Evolutionary conservation across 2,888 invertebrate genomes (phyloP), one percentile per base, ranked within the genome.

Genomic region (Athripsodes cinereus): DNA sequence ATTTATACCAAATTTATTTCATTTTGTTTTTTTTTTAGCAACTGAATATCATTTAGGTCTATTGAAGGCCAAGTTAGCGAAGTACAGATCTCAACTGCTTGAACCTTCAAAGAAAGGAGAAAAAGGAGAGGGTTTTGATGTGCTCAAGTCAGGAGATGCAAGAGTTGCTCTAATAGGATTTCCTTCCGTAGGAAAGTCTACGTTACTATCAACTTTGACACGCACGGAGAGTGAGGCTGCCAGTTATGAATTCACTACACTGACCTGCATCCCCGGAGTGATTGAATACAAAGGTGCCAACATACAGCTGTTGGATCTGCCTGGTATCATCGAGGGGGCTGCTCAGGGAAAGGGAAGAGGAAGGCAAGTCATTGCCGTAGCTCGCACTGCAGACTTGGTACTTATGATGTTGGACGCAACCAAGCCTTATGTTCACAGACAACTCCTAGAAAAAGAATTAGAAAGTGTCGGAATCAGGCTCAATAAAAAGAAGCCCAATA

Each of bases 381-480:
- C 98, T 0, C 82, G 99, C 67, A 99, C 99, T 2, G 95, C 98
- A 0, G 99, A 99, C 76, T 78, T 99, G 66, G 95, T 99, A 35
- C 80, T 99, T 22, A 99, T 99, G 92, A 99, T 99, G 98, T 75
- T 99, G 71, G 99, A 99, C 71, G 98, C 99, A 0, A 96, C 96
- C 0, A 99, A 99, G 74, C 95, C 96, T 55, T 96, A 97, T 69
- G 92, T 96, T 46, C 99, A 99, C 72, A 84, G 93, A 61, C 86
- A 88, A 63, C 78, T 97, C 57, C 78, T 99, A 22, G 98, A 98
- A 72, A 87, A 83, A 63, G 99, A 99, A 73, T 81, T 99, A 72
- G 99, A 99, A 78, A 90, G 92, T 68, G 98, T 99, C 26, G 99
- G 98, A 60, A 98, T 99, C 67, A 81, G 99, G 67, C 81, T 99